These are phyloP conservation scores for Lerema accius DNA, from an alignment of 1,140 invertebrate genomes.

Conservation along the genomic window DNA sequence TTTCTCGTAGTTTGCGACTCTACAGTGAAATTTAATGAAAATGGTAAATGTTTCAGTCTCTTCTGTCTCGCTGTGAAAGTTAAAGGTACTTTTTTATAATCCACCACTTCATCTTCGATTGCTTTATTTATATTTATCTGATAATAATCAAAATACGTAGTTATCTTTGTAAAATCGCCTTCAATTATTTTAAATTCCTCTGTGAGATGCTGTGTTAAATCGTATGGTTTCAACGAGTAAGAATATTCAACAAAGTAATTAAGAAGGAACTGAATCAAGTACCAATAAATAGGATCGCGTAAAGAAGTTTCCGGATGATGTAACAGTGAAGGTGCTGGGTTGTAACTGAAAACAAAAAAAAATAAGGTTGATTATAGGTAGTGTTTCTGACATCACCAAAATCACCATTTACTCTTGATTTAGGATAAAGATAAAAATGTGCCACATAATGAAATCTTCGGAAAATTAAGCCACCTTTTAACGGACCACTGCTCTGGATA, in stretches of 20 bases:
- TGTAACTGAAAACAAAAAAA: slow-evolving; percentile 61
- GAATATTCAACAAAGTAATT: slow-evolving; percentile 83
- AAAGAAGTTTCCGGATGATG: slow-evolving; percentile 84
- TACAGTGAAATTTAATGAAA: slow-evolving; percentile 81
- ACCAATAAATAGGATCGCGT: slow-evolving; percentile 86
- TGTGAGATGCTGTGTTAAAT: slow-evolving; percentile 81
- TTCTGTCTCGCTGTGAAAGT: slow-evolving; percentile 62
- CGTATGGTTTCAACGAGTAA: slow-evolving; percentile 83
- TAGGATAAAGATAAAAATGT: too few species aligned
- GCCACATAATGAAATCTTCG: too few species aligned
- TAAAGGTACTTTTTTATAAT: slow-evolving; percentile 39
- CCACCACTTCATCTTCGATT: slow-evolving; percentile 38
- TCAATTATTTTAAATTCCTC: slow-evolving; percentile 80
- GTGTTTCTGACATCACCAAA: too few species aligned
- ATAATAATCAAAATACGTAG: slow-evolving; percentile 65
- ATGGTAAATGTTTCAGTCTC: slow-evolving; percentile 84
- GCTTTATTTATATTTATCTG: slow-evolving; percentile 58
- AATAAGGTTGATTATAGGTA: too few species aligned
- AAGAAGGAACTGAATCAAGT: slow-evolving; percentile 84
- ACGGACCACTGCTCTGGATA: too few species aligned
- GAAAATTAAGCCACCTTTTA: too few species aligned
- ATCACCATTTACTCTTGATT: too few species aligned
- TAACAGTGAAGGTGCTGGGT: slow-evolving; percentile 79
- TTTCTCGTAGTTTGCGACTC: slow-evolving; percentile 72
- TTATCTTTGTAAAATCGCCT: slow-evolving; percentile 69